Base-by-base conservation (phyloP, 2,888 invertebrate species). In the Sphecodes monilicornis region DNA sequence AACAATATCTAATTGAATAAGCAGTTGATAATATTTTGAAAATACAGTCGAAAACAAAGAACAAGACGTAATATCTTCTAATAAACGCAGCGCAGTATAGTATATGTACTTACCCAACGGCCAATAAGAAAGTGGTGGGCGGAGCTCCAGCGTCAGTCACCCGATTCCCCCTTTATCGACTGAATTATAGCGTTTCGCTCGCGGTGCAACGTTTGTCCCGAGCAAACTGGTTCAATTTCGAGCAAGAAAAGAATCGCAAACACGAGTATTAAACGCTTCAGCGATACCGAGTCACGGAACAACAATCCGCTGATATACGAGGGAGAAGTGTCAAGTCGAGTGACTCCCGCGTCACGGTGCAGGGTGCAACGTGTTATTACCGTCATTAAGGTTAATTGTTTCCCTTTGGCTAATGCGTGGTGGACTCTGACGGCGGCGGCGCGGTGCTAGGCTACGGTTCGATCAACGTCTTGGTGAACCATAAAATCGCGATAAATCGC, bases 321-420 rank as follows among this genome's bases (percentile, higher is more conserved):
- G 39, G 22, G 70, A 76, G 64, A 83, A 43, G 60, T 36, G 66
- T 43, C 64, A n/a, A 39, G 60, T 11, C 39, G 70, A 29, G 16
- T 4, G 81, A 57, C 32, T 41, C 39, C 29, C 18, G 50, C 18
- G 32, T 41, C 41, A 26, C 36, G 13, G 66, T 26, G 66, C 72
- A 43, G 82, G 86, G 88, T 93, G 93, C 92, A 91, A 93, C 92
- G 92, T 88, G 87, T 92, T 91, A 92, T 92, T 91, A 91, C 92
- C 89, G 91, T 90, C 92, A 93, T 93, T 93, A 93, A 90, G 89
- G 91, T 92, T 93, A 93, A 93, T 94, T 94, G 93, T 94, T 93
- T 92, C 91, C 89, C 86, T 73, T 86, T 64, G 80, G 75, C 87
- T 86, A 90, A 88, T 87, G 83, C 88, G 72, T 39, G 76, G 78